Percentiles rank a stretch among this genome's conserved stretches.
Conservation (phyloP, 2,113 vertebrate genomes). For the Chinchilla lanigera region DNA sequence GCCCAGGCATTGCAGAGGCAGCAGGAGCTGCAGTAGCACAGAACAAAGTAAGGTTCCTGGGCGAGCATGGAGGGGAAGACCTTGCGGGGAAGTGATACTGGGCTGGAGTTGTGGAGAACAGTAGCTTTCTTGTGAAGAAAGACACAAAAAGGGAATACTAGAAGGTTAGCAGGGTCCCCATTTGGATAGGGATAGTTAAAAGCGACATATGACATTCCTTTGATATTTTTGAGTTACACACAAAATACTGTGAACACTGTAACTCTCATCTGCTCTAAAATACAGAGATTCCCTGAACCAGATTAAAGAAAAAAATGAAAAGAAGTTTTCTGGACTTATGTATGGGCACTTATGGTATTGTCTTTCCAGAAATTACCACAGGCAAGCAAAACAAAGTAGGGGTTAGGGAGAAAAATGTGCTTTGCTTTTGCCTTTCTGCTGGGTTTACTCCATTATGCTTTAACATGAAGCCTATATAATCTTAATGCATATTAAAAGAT, state of each 20-base stretch:
- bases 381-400: not conserved
- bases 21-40: not conserved
- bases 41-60: not conserved
- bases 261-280: not conserved
- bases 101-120: not conserved
- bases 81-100: not conserved
- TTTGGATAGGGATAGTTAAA: slow-evolving; percentile 44
- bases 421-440: not conserved
- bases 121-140: not conserved
- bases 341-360: not conserved
- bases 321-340: not conserved
- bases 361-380: not conserved
- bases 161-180: not conserved
- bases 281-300: not conserved
- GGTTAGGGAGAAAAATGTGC: not conserved
- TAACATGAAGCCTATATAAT: not conserved
- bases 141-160: not conserved
- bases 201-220: not conserved
- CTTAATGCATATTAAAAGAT: not conserved
- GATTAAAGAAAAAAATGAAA: slow-evolving; percentile 29
- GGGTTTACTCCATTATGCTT: not conserved
- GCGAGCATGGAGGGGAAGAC: not conserved
- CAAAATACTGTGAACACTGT: not conserved
- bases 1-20: not conserved
- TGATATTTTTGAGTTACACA: not conserved